Percentiles rank a stretch among this genome's conserved stretches.
Evolutionary conservation across 2,797 vertebrate genomes (phyloP).

Genomic region (Tenualosa thibaudeaui): DNA sequence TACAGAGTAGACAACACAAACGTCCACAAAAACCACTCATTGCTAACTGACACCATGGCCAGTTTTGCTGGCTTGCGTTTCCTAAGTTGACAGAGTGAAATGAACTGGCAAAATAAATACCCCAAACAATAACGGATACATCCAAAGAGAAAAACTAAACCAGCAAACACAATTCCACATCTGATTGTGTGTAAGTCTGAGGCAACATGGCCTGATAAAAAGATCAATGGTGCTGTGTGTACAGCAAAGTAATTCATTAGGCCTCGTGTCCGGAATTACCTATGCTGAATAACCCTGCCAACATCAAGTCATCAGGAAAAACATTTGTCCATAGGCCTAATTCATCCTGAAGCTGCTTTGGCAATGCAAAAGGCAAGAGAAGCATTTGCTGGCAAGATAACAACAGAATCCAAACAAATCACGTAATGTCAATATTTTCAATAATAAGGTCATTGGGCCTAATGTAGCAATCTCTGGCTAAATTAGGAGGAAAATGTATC

Average conservation of each 20-base stretch:
- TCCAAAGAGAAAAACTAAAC: neutral
- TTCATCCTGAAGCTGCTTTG: conserved; percentile 18
- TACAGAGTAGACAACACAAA: neutral
- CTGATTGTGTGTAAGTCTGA: neutral
- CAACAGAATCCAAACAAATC: conserved; percentile 30
- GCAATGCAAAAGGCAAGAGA: conserved; percentile 31
- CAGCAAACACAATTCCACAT: neutral
- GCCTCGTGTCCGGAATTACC: conserved; percentile 27
- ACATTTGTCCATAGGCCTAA: conserved; percentile 30
- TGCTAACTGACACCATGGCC: neutral
- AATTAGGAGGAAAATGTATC: conserved; percentile 43
- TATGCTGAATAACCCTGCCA: conserved; percentile 17
- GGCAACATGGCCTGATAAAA: neutral
- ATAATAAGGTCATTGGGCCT: conserved; percentile 44
- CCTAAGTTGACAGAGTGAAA: neutral
- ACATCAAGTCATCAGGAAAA: conserved; percentile 15
- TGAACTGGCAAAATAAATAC: neutral
- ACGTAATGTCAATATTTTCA: conserved; percentile 33
- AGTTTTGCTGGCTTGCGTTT: neutral
- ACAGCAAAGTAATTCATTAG: conserved; percentile 25
- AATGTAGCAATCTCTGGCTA: conserved; percentile 38
- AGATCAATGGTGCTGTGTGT: neutral
- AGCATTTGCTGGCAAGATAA: conserved; percentile 24
- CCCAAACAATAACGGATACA: neutral
- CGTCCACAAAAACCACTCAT: neutral